Base-by-base conservation (phyloP, 2,113 vertebrate genomes). In the Lepus europaeus region DNA sequence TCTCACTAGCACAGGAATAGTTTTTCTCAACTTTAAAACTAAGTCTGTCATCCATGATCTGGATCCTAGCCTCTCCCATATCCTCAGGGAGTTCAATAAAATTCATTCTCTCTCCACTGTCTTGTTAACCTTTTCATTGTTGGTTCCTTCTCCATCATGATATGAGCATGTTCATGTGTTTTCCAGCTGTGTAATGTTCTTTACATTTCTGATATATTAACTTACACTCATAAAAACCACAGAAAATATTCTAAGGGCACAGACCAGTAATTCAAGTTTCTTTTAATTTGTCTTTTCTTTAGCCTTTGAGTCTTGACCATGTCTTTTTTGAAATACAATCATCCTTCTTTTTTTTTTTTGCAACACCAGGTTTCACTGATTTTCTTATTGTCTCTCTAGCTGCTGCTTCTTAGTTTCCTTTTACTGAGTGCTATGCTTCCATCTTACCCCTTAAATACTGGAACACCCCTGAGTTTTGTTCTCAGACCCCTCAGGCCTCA, bases 201-300 rank as follows among this genome's bases (percentile, higher is more conserved):
- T 59, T 95, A 68, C 29, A 45, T 79, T 90, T 77, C 66, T 23
- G 78, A 12, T 76, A 72, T 16, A 68, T 87, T 83, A 83, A 92
- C 83, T 90, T 72, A 27, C 4, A 80, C 33, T 2, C 19, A 39
- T 70, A 29, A 80, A 39, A 94, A 72, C 23, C 77, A 78, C 13
- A 89, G 27, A 87, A 83, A 87, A 89, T 83, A 82, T 93, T 89
- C n/a, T 51, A 81, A 49, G 11, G 19, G 5, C 11, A 81, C 10
- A 5, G 45, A 45, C 20, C 74, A 85, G 68, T 91, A 92, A 84
- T 33, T 8, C 31, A 95, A 93, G 10, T 33, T 94, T 93, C 39
- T 79, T 92, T 23, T 59, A 92, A 56, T 10, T 63, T 88, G 19
- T 77, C 3, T 20, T 77, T 84, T 93, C 45, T 84, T 7, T 83